These are phyloP conservation scores for Sternotherus odoratus DNA, from an alignment of 2,797 vertebrate genomes.

Conservation along the genomic window DNA sequence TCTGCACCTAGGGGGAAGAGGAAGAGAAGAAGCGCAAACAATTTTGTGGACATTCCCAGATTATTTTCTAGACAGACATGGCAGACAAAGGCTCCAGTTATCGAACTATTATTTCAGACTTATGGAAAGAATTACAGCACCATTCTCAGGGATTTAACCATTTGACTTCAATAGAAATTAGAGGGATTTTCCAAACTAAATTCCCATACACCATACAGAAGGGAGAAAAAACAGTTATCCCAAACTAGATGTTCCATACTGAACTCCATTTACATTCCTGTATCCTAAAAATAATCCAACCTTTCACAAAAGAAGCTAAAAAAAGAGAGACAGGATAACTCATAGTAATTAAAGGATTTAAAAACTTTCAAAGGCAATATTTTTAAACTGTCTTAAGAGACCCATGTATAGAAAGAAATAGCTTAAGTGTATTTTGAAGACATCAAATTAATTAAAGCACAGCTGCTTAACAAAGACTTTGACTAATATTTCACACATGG, in stretches of 20 bases:
- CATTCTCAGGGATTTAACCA: neutral
- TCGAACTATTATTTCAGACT: neutral
- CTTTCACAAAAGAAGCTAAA: neutral
- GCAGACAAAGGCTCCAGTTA: neutral
- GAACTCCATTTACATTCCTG: neutral
- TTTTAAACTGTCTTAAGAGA: neutral
- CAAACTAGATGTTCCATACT: too few species aligned
- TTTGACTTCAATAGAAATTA: neutral
- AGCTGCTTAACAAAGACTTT: neutral
- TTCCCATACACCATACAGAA: neutral
- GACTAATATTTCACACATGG: neutral
- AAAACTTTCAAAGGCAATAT: neutral
- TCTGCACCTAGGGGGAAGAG: neutral
- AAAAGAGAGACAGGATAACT: neutral
- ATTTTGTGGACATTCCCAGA: neutral
- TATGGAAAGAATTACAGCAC: neutral
- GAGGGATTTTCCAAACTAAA: neutral
- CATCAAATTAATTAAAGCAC: neutral
- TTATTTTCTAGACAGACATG: neutral
- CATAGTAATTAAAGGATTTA: neutral
- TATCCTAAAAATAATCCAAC: neutral
- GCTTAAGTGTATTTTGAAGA: neutral
- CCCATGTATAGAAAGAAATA: neutral
- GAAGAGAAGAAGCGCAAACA: neutral
- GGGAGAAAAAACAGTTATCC: neutral